Evolutionary conservation across 2,888 invertebrate genomes (phyloP), one percentile per base, ranked within the genome.

Genomic region (Zygogramma bicolorata): DNA sequence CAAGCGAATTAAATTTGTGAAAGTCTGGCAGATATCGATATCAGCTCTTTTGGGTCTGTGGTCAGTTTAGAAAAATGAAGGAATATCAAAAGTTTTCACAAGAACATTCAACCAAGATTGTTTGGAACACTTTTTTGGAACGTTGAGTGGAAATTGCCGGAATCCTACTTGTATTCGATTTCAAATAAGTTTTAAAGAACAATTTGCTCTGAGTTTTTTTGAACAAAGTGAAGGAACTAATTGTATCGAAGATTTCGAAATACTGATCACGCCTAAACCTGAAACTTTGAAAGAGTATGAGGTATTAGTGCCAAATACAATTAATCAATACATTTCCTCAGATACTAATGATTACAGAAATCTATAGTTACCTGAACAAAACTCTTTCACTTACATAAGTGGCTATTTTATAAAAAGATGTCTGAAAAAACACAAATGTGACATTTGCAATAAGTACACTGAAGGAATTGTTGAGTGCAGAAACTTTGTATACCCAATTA

Each of bases 1-100:
- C n/a, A n/a, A n/a, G 40, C 13, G 73, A 75, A 75, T 76, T 42
- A 66, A 66, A 73, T 65, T 53, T 31, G 15, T 25, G n/a, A 31
- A 53, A 4, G 65, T 53, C 1, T 53, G 49, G 65, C 25, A 53
- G 20, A 18, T 65, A 10, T 57, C 65, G 6, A 65, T 65, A 20
- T 13, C 46, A 25, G 15, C 53, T 18, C 4, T 65, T 18, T 65
- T n/a, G 1, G 42, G 4, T 5, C 29, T 49, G 18, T 53, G 18
- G 13, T 25, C 10, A 34, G 20, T 25, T 22, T 34, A 57, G 25
- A 57, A 65, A 53, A 20, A 65, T 10, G 46, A 18, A 20, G 65
- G 65, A 8, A 29, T 65, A 8, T n/a, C 22, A 25, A 57, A 18
- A 5, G n/a, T 65, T 13, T 15, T 29, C 18, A 65, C 65, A 3